Percentiles rank a stretch among this genome's conserved stretches.
Conservation (phyloP, 2,113 vertebrate species). For the Trogon melanurus region DNA sequence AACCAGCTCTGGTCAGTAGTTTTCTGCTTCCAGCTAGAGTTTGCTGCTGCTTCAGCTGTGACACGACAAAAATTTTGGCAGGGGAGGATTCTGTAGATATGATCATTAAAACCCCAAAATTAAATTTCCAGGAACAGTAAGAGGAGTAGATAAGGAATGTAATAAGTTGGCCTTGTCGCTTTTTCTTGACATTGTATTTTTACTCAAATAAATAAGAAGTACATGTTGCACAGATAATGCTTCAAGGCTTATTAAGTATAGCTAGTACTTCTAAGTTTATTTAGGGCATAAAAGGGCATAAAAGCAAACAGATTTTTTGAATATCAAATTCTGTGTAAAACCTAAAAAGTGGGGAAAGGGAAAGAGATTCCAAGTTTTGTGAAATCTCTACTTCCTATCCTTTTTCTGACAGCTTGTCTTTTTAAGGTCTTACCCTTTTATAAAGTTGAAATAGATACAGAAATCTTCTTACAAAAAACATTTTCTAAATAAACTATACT, state of each 20-base stretch:
- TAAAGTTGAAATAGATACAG: background rate
- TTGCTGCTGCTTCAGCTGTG: background rate
- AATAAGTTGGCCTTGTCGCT: background rate
- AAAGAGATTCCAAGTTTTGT: no score
- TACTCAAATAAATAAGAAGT: background rate
- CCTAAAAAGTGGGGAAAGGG: background rate
- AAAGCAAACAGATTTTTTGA: background rate
- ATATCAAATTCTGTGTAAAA: background rate
- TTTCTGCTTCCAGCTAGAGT: background rate
- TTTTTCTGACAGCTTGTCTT: background rate
- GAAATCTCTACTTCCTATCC: background rate
- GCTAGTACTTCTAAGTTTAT: background rate
- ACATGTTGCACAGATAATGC: background rate
- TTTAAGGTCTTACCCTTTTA: background rate
- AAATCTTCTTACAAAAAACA: background rate
- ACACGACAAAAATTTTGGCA: accelerated
- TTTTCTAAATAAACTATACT: background rate
- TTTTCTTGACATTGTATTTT: background rate
- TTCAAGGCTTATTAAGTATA: background rate
- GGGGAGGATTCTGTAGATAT: background rate
- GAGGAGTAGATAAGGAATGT: background rate
- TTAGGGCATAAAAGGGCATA: background rate
- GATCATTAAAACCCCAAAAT: background rate
- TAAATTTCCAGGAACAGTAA: background rate
- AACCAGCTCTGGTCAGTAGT: background rate